phyloP scores from a whole-genome alignment of 2,888 invertebrate species.

The Drosophila mettleri region DNA sequence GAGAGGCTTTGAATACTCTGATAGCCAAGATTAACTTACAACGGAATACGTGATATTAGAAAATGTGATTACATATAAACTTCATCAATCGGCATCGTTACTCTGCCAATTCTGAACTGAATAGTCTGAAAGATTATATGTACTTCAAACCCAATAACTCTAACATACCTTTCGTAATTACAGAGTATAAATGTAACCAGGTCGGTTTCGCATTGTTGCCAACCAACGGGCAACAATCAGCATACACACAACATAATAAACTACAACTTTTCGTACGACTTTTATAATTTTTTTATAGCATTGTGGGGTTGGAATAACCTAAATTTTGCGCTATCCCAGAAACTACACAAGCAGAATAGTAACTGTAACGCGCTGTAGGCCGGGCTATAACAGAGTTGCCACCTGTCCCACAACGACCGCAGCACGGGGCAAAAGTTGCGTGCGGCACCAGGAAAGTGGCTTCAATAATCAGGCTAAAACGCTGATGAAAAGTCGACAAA shows the following conservation, averaged over 20 bases:
- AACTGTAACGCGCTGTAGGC: constrained; percentile 26
- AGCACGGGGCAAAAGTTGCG: constrained; percentile 63
- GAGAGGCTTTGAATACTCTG: too few relatives aligned
- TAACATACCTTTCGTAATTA: background rate
- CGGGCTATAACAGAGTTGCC: constrained; percentile 40
- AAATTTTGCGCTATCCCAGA: constrained; percentile 44
- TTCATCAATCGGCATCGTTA: too few relatives aligned
- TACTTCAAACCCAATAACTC: too few relatives aligned
- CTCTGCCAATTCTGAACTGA: too few relatives aligned
- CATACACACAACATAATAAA: constrained; percentile 22
- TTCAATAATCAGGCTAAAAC: constrained; percentile 68
- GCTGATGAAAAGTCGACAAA: constrained; percentile 67
- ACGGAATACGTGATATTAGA: too few relatives aligned
- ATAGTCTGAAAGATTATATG: too few relatives aligned
- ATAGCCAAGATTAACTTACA: too few relatives aligned
- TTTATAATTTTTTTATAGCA: constrained; percentile 44
- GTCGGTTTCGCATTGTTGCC: constrained; percentile 45
- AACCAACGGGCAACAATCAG: constrained; percentile 35
- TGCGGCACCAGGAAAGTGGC: constrained; percentile 62
- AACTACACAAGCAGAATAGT: constrained; percentile 36
- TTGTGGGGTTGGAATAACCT: constrained; percentile 41
- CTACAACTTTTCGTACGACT: constrained; percentile 38
- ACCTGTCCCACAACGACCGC: constrained; percentile 33
- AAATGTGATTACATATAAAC: too few relatives aligned
- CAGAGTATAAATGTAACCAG: constrained; percentile 5